Percentiles rank a stretch among this genome's conserved stretches.
Evolutionary conservation across 1,140 invertebrate species (phyloP).

Genomic region (Coptotermes formosanus): DNA sequence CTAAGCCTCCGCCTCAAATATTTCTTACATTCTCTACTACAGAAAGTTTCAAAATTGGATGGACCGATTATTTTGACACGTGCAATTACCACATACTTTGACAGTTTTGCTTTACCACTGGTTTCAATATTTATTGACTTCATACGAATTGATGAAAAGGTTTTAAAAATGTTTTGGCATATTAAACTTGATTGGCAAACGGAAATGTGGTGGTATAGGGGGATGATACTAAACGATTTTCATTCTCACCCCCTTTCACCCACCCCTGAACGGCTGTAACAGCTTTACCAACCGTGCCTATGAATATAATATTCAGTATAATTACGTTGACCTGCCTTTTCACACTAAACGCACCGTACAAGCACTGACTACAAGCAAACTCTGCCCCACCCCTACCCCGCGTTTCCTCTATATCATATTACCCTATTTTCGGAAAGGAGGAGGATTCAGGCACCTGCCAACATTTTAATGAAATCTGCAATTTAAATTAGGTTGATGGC

Average conservation of each 20-base stretch:
- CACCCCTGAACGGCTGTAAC: neutral
- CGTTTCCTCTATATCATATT: neutral
- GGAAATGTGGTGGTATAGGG: neutral
- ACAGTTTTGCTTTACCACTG: neutral
- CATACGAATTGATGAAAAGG: neutral
- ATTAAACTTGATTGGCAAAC: neutral
- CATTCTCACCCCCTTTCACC: neutral
- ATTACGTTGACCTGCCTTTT: neutral
- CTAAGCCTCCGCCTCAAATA: no score
- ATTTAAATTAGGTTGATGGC: neutral
- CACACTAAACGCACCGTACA: neutral
- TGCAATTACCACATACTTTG: neutral
- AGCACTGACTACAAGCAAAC: neutral
- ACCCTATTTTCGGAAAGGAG: neutral
- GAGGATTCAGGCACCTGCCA: neutral
- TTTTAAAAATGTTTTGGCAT: neutral
- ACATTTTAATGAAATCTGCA: conserved; percentile 12
- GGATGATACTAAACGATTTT: neutral
- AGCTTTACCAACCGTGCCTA: neutral
- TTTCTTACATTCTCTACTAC: neutral
- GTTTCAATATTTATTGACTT: neutral
- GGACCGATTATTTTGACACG: neutral
- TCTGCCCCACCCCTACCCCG: neutral
- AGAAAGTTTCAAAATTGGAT: neutral
- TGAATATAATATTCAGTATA: neutral